phyloP scores from a whole-genome alignment of 2,888 invertebrate species.

The Temnothorax unifasciatus region DNA sequence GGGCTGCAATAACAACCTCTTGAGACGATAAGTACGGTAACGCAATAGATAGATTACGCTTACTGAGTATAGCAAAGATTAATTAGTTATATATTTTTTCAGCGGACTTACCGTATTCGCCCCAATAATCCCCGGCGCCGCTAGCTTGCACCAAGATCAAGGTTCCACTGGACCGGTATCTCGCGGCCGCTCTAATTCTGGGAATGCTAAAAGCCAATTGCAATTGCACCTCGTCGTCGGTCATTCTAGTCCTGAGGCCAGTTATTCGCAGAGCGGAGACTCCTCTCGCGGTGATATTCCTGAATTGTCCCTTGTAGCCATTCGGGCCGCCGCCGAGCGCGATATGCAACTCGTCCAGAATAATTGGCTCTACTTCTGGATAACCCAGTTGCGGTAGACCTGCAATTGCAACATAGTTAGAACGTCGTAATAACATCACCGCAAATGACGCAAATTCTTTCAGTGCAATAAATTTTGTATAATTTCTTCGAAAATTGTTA shows the following conservation, averaged over 20 bases:
- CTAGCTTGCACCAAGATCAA: constrained; percentile 93
- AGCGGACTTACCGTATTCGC: constrained; percentile 91
- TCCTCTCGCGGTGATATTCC: constrained; percentile 93
- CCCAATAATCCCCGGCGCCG: constrained; percentile 96
- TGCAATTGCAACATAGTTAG: constrained; percentile 54
- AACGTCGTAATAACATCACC: neutral
- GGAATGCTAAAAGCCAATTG: constrained; percentile 94
- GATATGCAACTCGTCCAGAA: constrained; percentile 94
- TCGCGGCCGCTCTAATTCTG: constrained; percentile 92
- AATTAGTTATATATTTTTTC: constrained; percentile 1
- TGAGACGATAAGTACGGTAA: neutral
- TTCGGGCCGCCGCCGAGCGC: constrained; percentile 93
- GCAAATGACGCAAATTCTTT: neutral
- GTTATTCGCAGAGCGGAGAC: constrained; percentile 93
- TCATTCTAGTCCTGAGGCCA: constrained; percentile 90
- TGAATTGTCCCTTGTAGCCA: constrained; percentile 93
- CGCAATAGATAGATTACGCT: neutral
- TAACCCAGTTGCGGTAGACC: constrained; percentile 84
- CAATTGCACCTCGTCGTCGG: constrained; percentile 91
- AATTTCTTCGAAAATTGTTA: neutral
- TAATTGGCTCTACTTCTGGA: constrained; percentile 90
- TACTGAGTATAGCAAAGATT: neutral
- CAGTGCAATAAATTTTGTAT: neutral
- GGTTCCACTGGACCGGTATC: constrained; percentile 93
- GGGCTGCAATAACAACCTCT: neutral